Evolutionary conservation across 2,888 invertebrate species (phyloP), one percentile per base, ranked within the genome.

Genomic region (Hydraecia micacea): DNA sequence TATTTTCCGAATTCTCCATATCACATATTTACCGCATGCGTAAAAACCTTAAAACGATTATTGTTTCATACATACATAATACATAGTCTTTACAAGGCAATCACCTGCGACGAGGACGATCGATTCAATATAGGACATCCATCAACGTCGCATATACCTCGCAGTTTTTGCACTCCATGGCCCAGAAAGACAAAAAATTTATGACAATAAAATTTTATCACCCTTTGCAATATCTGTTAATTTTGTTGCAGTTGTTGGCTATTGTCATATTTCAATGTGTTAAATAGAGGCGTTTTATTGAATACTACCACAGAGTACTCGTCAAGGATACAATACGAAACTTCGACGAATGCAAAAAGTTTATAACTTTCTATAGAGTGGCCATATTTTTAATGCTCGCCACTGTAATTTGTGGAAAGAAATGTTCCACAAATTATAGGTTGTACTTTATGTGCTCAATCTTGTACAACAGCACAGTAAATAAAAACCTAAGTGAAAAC

Each of bases 111-210:
- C 85, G 62, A 81, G 58, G 80, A 76, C 79, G 90, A 90, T 91
- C 88, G 89, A 89, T 92, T 89, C 84, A 87, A 87, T 85, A 76
- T 86, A 80, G 77, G 52, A 86, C 87, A 87, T 90, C 89, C 86
- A 91, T 90, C 89, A 90, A 85, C 84, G 89, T 88, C 83, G 80
- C 85, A 90, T 91, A 90, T 90, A 86, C 28, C 1, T 80, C 76
- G 76, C 73, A 80, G 85, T 90, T 90, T 91, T 91, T 87, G 84
- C 69, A 36, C 55, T 28, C 0, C 21, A 65, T 62, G 36, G 39
- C 55, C 63, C 28, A 60, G n/a, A 55, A 28, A 42, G 49, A 70
- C 71, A 76, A 65, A 73, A 77, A 68, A 69, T 25, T 67, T 18
- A 75, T 75, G 25, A 79, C 77, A 80, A 75, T 76, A 70, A 66